These are phyloP conservation scores for Sarcophaga variegata DNA, from an alignment of 2,888 invertebrate species.

Conservation along the genomic window DNA sequence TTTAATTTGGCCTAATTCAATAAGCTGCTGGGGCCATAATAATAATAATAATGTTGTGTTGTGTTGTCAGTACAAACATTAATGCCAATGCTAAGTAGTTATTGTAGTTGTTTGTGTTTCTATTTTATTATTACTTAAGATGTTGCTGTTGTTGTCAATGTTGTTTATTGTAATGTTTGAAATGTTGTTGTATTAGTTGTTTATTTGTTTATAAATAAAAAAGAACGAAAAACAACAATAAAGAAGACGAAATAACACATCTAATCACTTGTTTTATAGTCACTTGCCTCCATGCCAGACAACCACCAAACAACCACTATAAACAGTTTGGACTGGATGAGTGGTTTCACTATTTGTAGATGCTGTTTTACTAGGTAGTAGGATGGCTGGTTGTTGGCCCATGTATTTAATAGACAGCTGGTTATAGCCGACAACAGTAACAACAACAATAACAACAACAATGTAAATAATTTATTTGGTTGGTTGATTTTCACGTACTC, in stretches of 20 bases:
- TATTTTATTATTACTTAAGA: constrained; percentile 44
- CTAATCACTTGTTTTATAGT: constrained; percentile 70
- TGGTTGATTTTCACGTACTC: constrained; percentile 71
- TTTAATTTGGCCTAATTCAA: constrained; percentile 69
- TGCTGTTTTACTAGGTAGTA: constrained; percentile 56
- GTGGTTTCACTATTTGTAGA: constrained; percentile 22
- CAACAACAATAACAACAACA: neutral
- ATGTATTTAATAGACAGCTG: neutral
- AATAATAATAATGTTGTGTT: no score
- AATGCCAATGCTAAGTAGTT: constrained; percentile 53
- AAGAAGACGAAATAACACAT: constrained; percentile 34
- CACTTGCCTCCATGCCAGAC: constrained; percentile 44
- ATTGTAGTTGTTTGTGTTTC: constrained; percentile 15
- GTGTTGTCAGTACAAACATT: constrained; percentile 25
- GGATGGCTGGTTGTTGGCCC: constrained; percentile 27
- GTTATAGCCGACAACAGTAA: neutral
- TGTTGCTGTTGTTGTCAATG: constrained; percentile 61
- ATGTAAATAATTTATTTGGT: constrained; percentile 44
- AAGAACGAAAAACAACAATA: neutral
- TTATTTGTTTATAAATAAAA: constrained; percentile 44
- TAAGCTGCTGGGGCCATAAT: constrained; percentile 10
- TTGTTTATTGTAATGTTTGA: constrained; percentile 65
- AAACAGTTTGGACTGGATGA: constrained; percentile 5
- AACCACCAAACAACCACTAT: neutral
- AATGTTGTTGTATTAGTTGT: constrained; percentile 67